Base-by-base conservation (phyloP, 1,140 invertebrate genomes). In the Pseudomyrmex sp. region DNA sequence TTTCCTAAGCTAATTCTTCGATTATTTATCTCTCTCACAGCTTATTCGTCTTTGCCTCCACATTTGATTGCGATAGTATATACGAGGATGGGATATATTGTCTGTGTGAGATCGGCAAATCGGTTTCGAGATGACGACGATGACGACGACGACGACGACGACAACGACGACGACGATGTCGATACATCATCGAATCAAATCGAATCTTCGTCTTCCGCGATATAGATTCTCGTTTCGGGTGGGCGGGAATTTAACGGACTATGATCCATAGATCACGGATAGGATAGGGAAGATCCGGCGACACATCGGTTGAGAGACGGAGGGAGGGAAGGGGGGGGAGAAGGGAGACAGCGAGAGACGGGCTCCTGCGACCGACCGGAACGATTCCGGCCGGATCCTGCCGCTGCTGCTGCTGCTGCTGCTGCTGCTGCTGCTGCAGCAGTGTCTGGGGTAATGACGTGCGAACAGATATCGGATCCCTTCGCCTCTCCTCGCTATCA, bases 391-490 rank as follows among this genome's bases (percentile, higher is more conserved):
- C 69, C 85, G 87, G 85, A 88, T 89, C 87, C 87, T 89, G 87
- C 87, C 87, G 88, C 18, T 18, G 18, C 87, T 89, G 88, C 88
- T 89, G 88, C 88, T 89, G 87, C 91, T 89, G 88, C 88, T 87
- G 87, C 91, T 89, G 88, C 88, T 89, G 88, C 88, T 89, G 87
- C 91, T 89, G 88, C 88, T 87, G 87, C 91, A 88, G 90, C 91
- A 88, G 90, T 77, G 74, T 91, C 91, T 90, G 92, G 91, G 93
- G 93, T 94, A 94, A 94, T 94, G 94, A 94, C 92, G 94, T 92
- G 94, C 93, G 92, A 94, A 94, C 93, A 93, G 93, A 94, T 94
- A 94, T 93, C 93, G 91, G 92, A 93, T 93, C 92, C 93, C 91
- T 92, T 52, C 89, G 89, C 89, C 76, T 59, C 66, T 79, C 66